Evolutionary conservation across 2,113 vertebrate species (phyloP).

Genomic region (Desmodus rotundus): DNA sequence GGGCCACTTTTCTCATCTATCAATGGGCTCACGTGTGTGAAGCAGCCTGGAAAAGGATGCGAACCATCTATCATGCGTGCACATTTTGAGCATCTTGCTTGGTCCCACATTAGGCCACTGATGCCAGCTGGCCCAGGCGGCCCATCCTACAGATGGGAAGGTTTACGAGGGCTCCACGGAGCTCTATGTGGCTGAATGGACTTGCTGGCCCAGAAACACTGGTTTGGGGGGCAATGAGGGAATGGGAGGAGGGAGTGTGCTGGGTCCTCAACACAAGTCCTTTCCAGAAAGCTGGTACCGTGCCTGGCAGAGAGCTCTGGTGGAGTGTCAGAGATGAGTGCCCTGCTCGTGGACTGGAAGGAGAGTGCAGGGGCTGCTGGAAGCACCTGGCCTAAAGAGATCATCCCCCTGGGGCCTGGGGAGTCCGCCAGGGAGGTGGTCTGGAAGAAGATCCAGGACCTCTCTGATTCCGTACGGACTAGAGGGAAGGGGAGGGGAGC

Average conservation of each 20-base stretch:
- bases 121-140: background rate
- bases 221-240: background rate
- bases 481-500: accelerated
- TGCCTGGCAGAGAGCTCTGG: background rate
- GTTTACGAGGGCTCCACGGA: background rate
- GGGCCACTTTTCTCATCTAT: background rate
- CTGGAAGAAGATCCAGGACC: slow-evolving; percentile 3
- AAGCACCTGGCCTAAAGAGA: background rate
- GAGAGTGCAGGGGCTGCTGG: background rate
- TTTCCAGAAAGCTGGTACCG: background rate
- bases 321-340: background rate
- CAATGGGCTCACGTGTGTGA: background rate
- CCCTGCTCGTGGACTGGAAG: accelerated
- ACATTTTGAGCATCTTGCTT: background rate
- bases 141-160: background rate
- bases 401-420: background rate
- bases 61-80: background rate
- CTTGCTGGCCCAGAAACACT: background rate
- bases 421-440: background rate
- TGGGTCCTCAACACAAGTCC: background rate
- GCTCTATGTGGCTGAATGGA: background rate
- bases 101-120: background rate
- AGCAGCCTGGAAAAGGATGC: background rate
- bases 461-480: background rate
- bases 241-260: background rate